Percentiles rank a stretch among this genome's conserved stretches.
phyloP scores from a whole-genome alignment of 2,113 vertebrate species.

The Pipra filicauda region DNA sequence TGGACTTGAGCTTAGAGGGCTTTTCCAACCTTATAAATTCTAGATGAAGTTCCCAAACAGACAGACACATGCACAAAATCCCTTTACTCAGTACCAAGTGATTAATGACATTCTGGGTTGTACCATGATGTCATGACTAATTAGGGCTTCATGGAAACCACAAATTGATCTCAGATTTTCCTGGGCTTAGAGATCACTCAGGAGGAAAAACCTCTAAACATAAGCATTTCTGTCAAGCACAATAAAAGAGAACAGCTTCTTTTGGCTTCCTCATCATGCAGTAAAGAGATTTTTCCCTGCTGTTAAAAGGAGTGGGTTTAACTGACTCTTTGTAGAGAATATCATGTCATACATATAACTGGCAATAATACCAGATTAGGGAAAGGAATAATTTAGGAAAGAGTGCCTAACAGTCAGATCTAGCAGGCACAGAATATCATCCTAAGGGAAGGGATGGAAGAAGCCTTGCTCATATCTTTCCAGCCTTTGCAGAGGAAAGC shows the following conservation, averaged over 20 bases:
- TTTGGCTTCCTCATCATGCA: neutral
- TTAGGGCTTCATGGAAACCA: neutral
- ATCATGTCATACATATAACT: neutral
- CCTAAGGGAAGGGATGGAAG: neutral
- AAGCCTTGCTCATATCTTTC: neutral
- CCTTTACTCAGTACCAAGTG: neutral
- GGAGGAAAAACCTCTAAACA: neutral
- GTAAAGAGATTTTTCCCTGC: neutral
- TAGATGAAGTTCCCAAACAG: neutral
- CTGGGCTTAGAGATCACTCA: neutral
- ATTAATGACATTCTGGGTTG: neutral
- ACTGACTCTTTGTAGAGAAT: neutral
- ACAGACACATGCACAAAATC: neutral
- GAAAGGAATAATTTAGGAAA: neutral
- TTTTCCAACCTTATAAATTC: neutral
- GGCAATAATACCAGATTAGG: neutral
- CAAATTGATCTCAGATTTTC: conserved; percentile 59
- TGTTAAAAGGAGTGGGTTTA: neutral
- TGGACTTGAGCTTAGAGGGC: neutral
- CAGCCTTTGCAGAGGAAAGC: neutral
- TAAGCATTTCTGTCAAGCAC: neutral
- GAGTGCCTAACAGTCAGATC: neutral
- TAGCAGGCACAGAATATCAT: neutral
- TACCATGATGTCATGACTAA: conserved; percentile 43
- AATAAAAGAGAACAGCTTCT: neutral